A percentile compares a stretch with the other conserved stretches of the same genome.
These are phyloP conservation scores for Beris chalybata DNA, from an alignment of 2,888 invertebrate species.

Conservation along the genomic window DNA sequence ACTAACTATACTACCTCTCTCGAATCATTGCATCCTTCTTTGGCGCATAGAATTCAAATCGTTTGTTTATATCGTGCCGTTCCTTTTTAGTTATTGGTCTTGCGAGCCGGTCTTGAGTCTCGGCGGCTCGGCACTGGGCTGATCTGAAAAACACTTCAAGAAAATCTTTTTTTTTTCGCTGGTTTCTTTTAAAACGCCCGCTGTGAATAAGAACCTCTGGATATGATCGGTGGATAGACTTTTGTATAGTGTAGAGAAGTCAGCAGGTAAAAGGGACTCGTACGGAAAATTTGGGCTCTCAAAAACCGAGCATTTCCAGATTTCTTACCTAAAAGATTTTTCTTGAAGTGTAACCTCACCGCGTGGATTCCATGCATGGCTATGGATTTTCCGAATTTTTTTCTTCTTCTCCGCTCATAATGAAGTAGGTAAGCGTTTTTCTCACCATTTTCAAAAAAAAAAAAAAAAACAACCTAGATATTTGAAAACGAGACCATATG, in stretches of 20 bases:
- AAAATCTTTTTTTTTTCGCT: constrained; percentile 3
- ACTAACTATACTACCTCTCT: too few species aligned
- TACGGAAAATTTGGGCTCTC: too few species aligned
- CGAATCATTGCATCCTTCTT: constrained; percentile 8
- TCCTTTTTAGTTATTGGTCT: background rate
- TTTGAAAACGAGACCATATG: too few species aligned
- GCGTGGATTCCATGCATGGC: too few species aligned
- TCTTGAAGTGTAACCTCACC: too few species aligned
- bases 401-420: background rate
- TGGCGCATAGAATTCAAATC: constrained; percentile 12
- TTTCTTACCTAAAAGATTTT: too few species aligned
- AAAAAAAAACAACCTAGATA: background rate
- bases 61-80: constrained; percentile 19
- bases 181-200: constrained; percentile 30
- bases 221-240: too few species aligned
- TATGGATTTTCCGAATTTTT: too few species aligned
- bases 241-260: too few species aligned
- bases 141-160: constrained; percentile 31
- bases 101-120: constrained; percentile 19
- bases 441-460: constrained; percentile 6
- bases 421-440: constrained; percentile 24
- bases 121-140: background rate
- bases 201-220: constrained; percentile 3
- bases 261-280: too few species aligned
- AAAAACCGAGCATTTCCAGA: too few species aligned